Percentiles rank a stretch among this genome's conserved stretches.
phyloP scores from a whole-genome alignment of 2,888 invertebrate species.

The Dexiosoma caninum region DNA sequence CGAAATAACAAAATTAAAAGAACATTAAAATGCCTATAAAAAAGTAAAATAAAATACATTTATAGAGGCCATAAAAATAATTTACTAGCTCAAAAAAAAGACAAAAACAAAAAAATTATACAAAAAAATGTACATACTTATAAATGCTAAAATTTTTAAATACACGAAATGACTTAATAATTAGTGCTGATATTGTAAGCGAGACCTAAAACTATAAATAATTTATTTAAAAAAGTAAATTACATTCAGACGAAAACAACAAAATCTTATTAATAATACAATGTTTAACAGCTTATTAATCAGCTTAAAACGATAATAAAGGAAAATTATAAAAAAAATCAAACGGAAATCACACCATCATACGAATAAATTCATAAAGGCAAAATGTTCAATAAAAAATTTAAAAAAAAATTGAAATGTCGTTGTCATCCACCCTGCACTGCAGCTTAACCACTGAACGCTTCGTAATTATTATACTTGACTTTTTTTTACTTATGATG shows the following conservation, averaged over 20 bases:
- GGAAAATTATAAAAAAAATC: background rate
- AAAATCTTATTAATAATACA: background rate
- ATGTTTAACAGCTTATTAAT: background rate
- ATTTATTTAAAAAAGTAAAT: background rate
- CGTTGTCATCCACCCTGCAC: no score
- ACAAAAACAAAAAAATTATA: background rate
- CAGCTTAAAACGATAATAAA: background rate
- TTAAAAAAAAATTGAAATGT: background rate
- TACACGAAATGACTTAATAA: conserved; percentile 29
- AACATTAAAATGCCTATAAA: conserved; percentile 58
- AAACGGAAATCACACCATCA: conserved; percentile 29
- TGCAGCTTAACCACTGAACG: background rate
- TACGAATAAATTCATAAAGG: background rate
- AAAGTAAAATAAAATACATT: conserved; percentile 41
- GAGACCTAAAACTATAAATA: background rate
- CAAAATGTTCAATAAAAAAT: background rate
- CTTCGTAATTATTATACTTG: background rate
- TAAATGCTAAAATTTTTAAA: background rate
- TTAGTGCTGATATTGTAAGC: background rate
- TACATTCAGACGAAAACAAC: background rate
- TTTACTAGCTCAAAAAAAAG: conserved; percentile 48
- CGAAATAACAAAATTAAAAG: conserved; percentile 49
- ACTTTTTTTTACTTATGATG: conserved; percentile 36
- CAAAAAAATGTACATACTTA: no score
- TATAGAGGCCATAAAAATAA: conserved; percentile 57